A percentile compares a stretch with the other conserved stretches of the same genome.
These are phyloP conservation scores for Eilema griseolum DNA, from an alignment of 2,888 invertebrate genomes.

Conservation along the genomic window DNA sequence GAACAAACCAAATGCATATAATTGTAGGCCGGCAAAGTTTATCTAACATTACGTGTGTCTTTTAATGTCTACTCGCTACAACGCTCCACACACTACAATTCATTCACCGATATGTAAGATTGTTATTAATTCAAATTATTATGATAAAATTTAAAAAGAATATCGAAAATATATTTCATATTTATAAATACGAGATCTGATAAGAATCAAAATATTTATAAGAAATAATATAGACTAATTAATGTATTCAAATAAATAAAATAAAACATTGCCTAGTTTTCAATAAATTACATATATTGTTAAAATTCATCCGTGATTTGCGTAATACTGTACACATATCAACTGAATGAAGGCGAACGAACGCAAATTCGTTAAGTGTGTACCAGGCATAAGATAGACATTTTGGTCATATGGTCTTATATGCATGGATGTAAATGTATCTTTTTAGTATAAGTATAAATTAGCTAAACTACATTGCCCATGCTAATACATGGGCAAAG, in stretches of 20 bases:
- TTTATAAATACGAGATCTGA: conserved; percentile 69
- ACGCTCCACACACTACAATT: conserved; percentile 29
- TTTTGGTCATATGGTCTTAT: not conserved
- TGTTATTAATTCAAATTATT: conserved; percentile 46
- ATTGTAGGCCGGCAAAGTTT: conserved; percentile 25
- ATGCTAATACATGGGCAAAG: not conserved
- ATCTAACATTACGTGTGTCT: conserved; percentile 22
- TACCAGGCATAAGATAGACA: not conserved
- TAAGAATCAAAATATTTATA: conserved; percentile 51
- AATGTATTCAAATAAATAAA: conserved; percentile 52
- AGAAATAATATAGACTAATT: conserved; percentile 43
- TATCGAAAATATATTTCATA: conserved; percentile 44
- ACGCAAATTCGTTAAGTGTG: not conserved
- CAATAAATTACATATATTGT: not conserved
- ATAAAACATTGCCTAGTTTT: conserved; percentile 44
- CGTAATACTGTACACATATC: not conserved
- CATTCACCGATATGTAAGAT: conserved; percentile 51
- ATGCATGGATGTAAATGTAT: not conserved
- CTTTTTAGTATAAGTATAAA: not conserved
- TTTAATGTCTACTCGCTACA: conserved; percentile 26
- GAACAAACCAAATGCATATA: conserved; percentile 27
- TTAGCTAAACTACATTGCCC: not conserved
- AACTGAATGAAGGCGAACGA: not conserved
- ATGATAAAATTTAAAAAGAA: conserved; percentile 44
- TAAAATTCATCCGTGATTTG: not conserved